Percentiles rank a stretch among this genome's conserved stretches.
These are phyloP conservation scores for Collichthys lucidus DNA, from an alignment of 2,113 vertebrate species.

Conservation along the genomic window DNA sequence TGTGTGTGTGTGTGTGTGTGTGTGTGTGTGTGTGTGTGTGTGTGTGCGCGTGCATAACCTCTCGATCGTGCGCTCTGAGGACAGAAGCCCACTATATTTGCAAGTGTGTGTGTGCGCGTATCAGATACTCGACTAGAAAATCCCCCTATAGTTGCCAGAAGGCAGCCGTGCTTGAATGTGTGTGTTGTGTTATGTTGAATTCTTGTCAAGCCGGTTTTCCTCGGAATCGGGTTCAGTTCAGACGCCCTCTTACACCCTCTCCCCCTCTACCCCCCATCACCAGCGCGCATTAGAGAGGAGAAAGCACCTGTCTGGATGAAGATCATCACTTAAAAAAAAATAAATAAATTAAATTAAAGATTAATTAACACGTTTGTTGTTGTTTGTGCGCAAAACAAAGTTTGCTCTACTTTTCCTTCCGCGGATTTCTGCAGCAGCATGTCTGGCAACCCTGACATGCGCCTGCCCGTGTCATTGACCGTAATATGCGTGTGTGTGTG, in stretches of 20 bases:
- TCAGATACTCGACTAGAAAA: constrained; percentile 32
- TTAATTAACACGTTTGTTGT: not conserved
- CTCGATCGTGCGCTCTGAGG: not conserved
- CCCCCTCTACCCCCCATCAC: not conserved
- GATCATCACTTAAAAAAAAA: not conserved
- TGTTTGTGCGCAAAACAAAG: not conserved
- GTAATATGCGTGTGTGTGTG: not conserved
- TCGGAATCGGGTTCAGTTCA: constrained; percentile 49
- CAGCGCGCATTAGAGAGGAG: not conserved
- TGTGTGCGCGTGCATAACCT: too few species aligned
- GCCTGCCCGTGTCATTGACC: constrained; percentile 21
- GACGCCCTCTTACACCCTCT: constrained; percentile 14
- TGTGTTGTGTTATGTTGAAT: constrained; percentile 55
- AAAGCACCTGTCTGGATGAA: constrained; percentile 52
- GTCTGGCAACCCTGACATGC: constrained; percentile 37
- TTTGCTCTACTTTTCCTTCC: constrained; percentile 20
- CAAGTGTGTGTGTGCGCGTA: constrained; percentile 1
- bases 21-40: too few species aligned
- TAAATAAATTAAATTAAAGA: not conserved
- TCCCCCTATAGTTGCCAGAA: constrained; percentile 23
- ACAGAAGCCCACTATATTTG: constrained; percentile 33
- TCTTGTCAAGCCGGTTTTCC: constrained; percentile 76
- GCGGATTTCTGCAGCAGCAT: constrained; percentile 12
- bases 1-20: too few species aligned
- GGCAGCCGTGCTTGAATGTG: constrained; percentile 31